phyloP scores from a whole-genome alignment of 2,888 invertebrate genomes.

The Aphidius colemani region DNA sequence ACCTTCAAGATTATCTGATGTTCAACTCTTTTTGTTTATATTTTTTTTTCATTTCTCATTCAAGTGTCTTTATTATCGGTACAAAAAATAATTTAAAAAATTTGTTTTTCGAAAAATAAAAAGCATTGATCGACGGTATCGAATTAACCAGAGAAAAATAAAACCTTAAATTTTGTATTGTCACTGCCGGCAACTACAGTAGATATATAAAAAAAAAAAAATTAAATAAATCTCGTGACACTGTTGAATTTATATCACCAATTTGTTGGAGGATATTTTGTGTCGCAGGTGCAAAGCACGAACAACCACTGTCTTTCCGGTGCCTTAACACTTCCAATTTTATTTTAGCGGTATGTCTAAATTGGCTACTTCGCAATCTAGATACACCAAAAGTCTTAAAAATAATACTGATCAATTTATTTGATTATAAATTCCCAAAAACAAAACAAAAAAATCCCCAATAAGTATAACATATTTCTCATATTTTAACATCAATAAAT shows the following conservation, averaged over 20 bases:
- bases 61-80: not conserved
- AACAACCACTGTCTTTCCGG: constrained; percentile 34
- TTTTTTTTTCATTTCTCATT: not conserved
- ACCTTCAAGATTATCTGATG: not conserved
- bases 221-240: constrained; percentile 26
- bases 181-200: constrained; percentile 5
- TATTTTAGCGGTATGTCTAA: constrained; percentile 50
- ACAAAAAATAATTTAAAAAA: not conserved
- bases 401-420: constrained; percentile 17
- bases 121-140: constrained; percentile 36
- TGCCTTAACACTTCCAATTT: constrained; percentile 38
- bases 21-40: constrained; percentile 20
- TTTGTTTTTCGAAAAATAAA: constrained; percentile 17
- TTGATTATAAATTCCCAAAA: not conserved
- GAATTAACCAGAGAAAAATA: constrained; percentile 15
- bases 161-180: not conserved
- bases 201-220: constrained; percentile 26
- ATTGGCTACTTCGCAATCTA: constrained; percentile 46
- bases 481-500: not conserved
- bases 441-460: not conserved
- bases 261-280: constrained; percentile 43
- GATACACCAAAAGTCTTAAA: constrained; percentile 36
- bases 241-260: constrained; percentile 45
- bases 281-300: constrained; percentile 39
- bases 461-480: not conserved